Base-by-base conservation (phyloP, 1,140 invertebrate genomes). In the Eueides isabella region DNA sequence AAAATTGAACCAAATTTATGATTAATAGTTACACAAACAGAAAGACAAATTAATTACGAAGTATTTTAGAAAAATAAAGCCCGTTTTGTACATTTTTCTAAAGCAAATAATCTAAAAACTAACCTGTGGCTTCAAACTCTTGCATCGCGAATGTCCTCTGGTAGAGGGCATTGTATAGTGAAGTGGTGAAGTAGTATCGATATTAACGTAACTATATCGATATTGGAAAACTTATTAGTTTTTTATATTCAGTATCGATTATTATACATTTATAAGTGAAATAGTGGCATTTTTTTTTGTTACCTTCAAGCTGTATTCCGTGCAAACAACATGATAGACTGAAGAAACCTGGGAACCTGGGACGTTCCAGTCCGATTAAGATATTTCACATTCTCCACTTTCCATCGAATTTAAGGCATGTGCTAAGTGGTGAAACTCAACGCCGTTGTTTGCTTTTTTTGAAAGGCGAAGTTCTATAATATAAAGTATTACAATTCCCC, bases 141-240 rank as follows among this genome's bases (percentile, higher is more conserved):
- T 71, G 61, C 69, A 64, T 64, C 23, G 19, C 63, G 67, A 33
- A 71, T 62, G 61, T 65, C 69, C 69, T 71, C 69, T 44, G 30
- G 5, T 12, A 71, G 69, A 71, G 69, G 69, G 35, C 69, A 16
- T 30, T 44, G 63, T 44, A 11, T 68, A 67, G 63, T 61, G 29
- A 35, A 48, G 48, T 26, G 48, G 3, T 55, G 48, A 6, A 12
- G 7, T 23, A 12, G 26, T 55, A 55, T 55, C 11, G 48, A 55
- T 26, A 26, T 48, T 26, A 23, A 26, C n/a, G n/a, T n/a, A n/a
- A n/a, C n/a, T 55, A 26, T 55, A 55, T 55, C 48, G 48, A 55
- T 55, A 26, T 12, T 23, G 14, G 14, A 38, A 5, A 33, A 33
- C 5, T 2, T 3, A n/a, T 5, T 44, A 5, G 14, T 41, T 41